These are phyloP conservation scores for Aromia moschata DNA, from an alignment of 2,888 invertebrate genomes.

Conservation along the genomic window DNA sequence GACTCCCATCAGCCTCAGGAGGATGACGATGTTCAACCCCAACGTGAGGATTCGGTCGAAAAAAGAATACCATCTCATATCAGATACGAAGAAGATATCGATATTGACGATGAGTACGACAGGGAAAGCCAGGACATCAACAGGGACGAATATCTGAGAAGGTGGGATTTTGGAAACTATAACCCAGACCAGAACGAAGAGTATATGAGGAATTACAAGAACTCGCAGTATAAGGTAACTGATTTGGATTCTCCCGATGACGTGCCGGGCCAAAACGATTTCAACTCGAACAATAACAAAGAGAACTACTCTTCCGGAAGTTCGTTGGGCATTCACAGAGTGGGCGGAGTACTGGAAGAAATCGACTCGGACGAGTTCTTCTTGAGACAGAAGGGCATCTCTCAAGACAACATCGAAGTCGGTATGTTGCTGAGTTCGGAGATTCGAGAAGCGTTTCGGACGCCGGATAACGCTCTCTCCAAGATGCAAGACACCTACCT, in stretches of 20 bases:
- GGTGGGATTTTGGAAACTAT: slow-evolving; percentile 61
- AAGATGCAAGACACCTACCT: slow-evolving; percentile 64
- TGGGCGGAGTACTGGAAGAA: slow-evolving; percentile 79
- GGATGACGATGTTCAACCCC: slow-evolving; percentile 35
- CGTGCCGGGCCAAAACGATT: slow-evolving; percentile 28
- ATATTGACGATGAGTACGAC: slow-evolving; percentile 65
- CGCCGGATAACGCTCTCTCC: slow-evolving; percentile 71
- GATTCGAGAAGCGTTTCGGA: slow-evolving; percentile 80
- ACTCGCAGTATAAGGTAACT: slow-evolving; percentile 44
- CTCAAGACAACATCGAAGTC: slow-evolving; percentile 82
- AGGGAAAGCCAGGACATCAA: slow-evolving; percentile 68
- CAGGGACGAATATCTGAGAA: slow-evolving; percentile 55
- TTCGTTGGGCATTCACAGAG: slow-evolving; percentile 65
- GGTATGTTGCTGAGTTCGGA: slow-evolving; percentile 81
- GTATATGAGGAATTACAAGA: slow-evolving; percentile 27
- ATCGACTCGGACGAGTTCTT: slow-evolving; percentile 90
- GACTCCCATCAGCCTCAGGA: slow-evolving; percentile 10
- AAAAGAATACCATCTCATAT: slow-evolving; percentile 50
- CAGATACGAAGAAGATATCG: slow-evolving; percentile 61
- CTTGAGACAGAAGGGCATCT: slow-evolving; percentile 82
- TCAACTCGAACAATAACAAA: slow-evolving; percentile 47
- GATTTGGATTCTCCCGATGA: slow-evolving; percentile 52
- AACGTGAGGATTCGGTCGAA: slow-evolving; percentile 42
- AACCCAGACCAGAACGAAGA: slow-evolving; percentile 41
- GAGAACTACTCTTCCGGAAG: slow-evolving; percentile 71